Base-by-base conservation (phyloP, 2,113 vertebrate genomes). In the Cynoglossus semilaevis region DNA sequence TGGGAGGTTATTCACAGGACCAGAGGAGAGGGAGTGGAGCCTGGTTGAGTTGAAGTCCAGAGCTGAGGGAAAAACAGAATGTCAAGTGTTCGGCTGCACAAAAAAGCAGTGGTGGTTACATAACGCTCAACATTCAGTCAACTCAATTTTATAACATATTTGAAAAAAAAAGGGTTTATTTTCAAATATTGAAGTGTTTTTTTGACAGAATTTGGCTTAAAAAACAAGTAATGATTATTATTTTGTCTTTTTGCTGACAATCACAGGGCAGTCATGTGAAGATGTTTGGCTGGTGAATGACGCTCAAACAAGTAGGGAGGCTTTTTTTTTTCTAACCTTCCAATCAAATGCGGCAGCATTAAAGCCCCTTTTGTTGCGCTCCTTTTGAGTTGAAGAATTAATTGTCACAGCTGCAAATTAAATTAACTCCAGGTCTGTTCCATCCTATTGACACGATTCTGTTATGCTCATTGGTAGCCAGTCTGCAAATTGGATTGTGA, bases 341-440 rank as follows among this genome's bases (percentile, higher is more conserved):
- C 66, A 78, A 70, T 80, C 67, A 73, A 73, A 81, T 48, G 72
- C 82, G 85, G 81, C 83, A 77, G 58, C 35, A 72, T 66, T 51
- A 70, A 67, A 71, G 77, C n/a, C 2, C 79, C 71, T 69, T 80
- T 86, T 59, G 80, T 64, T 65, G 57, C 3, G 54, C 60, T 84
- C 62, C 50, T 85, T 84, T 86, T 88, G 87, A 85, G 90, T 91
- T 86, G 87, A 84, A 87, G 83, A 80, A 75, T 61, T 40, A 81
- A 87, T 84, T 88, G 84, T 88, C 75, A 82, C 62, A 52, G 80
- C 88, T 82, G 89, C 81, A 89, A 88, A 87, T 88, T 86, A 68
- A 87, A 90, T 90, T 89, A 84, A 88, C 89, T 89, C 80, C 55
- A 79, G 77, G 89, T 86, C 88, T 86, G 74, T 83, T 87, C 75